Conservation (phyloP, 2,113 vertebrate species). For the Poicephalus meyeri region DNA sequence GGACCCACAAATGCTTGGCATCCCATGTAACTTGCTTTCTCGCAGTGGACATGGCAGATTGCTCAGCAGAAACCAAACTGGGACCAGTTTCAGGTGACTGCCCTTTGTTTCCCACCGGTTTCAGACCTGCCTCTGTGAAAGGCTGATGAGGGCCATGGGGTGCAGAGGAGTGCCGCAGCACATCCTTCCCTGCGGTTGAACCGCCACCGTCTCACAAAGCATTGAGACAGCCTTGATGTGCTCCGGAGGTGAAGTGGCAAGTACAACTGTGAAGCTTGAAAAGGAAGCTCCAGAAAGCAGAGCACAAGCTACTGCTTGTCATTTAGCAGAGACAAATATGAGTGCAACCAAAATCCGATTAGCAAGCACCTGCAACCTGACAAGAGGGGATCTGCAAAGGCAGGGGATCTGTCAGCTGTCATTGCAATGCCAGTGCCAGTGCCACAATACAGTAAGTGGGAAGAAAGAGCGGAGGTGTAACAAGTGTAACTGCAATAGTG, state of each 20-base stretch:
- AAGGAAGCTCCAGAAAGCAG: background rate
- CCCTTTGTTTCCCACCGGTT: constrained; percentile 38
- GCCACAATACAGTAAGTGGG: background rate
- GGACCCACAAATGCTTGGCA: constrained; percentile 7
- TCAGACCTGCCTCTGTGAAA: constrained; percentile 16
- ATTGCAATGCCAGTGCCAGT: background rate
- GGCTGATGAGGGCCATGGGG: constrained; percentile 40
- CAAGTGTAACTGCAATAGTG: background rate
- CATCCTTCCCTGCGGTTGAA: constrained; percentile 23
- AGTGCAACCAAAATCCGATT: background rate
- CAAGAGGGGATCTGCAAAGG: background rate
- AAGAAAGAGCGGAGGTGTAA: background rate
- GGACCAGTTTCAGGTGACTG: constrained; percentile 51
- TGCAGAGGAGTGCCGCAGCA: constrained; percentile 16
- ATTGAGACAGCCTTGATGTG: background rate
- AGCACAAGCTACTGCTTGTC: background rate
- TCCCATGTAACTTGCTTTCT: constrained; percentile 33
- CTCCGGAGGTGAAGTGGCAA: background rate
- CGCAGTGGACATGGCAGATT: constrained; percentile 19
- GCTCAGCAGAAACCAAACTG: constrained; percentile 50
- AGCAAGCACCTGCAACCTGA: background rate
- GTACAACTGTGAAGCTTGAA: background rate
- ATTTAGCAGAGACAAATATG: background rate
- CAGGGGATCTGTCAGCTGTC: constrained; percentile 8
- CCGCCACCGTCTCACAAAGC: background rate